These are phyloP conservation scores for Cryptosula pallasiana DNA, from an alignment of 2,888 invertebrate genomes.

Conservation along the genomic window DNA sequence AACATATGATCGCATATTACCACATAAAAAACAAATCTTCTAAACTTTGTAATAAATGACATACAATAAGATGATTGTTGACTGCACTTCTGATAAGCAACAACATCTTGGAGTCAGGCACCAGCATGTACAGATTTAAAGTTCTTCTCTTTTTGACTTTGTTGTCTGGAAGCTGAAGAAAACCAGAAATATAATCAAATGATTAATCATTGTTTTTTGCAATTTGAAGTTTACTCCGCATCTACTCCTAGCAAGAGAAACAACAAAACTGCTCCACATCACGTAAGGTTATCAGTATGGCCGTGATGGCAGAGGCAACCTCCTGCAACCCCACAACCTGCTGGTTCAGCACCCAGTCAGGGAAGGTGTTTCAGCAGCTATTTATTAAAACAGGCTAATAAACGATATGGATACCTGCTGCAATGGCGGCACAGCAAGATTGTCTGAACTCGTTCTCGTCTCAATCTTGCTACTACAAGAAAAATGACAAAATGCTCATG, in stretches of 20 bases:
- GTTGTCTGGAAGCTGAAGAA: not conserved
- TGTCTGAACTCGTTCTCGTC: not conserved
- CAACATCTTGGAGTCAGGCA: constrained; percentile 41
- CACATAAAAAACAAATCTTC: too few relatives aligned
- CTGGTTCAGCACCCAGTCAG: too few relatives aligned
- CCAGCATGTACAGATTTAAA: constrained; percentile 45
- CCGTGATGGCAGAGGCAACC: too few relatives aligned
- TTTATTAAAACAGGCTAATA: not conserved
- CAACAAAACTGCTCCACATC: too few relatives aligned
- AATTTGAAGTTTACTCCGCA: too few relatives aligned
- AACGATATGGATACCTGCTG: not conserved
- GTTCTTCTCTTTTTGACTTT: not conserved
- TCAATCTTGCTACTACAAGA: constrained; percentile 16
- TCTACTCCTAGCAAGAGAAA: too few relatives aligned
- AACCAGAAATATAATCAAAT: not conserved
- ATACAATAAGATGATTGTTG: constrained; percentile 46
- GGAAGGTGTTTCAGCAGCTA: not conserved
- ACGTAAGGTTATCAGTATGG: too few relatives aligned
- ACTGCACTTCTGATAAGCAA: constrained; percentile 46
- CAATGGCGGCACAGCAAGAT: not conserved
- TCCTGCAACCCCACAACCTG: too few relatives aligned
- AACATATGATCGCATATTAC: too few relatives aligned
- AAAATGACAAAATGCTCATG: not conserved
- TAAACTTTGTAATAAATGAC: too few relatives aligned
- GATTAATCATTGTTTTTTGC: not conserved